Evolutionary conservation across 2,113 vertebrate species (phyloP).

Genomic region (Periophthalmus modestus): DNA sequence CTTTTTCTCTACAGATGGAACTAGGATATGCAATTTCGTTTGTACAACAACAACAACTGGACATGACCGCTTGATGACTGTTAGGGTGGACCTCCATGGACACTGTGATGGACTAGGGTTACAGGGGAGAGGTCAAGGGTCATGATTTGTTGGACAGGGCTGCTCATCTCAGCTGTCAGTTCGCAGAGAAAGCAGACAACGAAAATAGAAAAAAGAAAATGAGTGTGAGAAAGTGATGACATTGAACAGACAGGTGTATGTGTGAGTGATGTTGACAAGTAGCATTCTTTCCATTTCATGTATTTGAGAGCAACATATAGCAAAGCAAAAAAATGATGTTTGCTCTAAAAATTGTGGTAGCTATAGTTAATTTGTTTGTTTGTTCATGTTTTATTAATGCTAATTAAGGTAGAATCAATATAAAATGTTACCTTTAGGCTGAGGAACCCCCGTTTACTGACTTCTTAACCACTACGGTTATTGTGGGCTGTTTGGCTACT

Average conservation of each 20-base stretch:
- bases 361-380: no score
- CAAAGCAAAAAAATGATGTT: not conserved
- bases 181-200: constrained; percentile 27
- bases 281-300: not conserved
- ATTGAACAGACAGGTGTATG: constrained; percentile 33
- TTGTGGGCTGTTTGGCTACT: constrained; percentile 69
- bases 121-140: constrained; percentile 51
- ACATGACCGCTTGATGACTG: constrained; percentile 43
- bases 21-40: constrained; percentile 27
- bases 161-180: constrained; percentile 62
- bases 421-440: not conserved
- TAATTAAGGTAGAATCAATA: no score
- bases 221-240: constrained; percentile 51
- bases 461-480: constrained; percentile 43
- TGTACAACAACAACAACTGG: constrained; percentile 58
- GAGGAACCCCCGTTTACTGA: not conserved
- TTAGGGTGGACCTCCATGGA: constrained; percentile 41
- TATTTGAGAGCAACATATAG: not conserved
- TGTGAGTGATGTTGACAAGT: not conserved
- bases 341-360: not conserved
- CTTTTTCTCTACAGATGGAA: not conserved
- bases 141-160: constrained; percentile 9
- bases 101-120: constrained; percentile 54
- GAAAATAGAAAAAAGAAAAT: constrained; percentile 28
- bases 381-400: no score